A percentile compares a stretch with the other conserved stretches of the same genome.
These are phyloP conservation scores for Thripadectes ignobilis DNA, from an alignment of 2,797 vertebrate genomes.

Conservation along the genomic window DNA sequence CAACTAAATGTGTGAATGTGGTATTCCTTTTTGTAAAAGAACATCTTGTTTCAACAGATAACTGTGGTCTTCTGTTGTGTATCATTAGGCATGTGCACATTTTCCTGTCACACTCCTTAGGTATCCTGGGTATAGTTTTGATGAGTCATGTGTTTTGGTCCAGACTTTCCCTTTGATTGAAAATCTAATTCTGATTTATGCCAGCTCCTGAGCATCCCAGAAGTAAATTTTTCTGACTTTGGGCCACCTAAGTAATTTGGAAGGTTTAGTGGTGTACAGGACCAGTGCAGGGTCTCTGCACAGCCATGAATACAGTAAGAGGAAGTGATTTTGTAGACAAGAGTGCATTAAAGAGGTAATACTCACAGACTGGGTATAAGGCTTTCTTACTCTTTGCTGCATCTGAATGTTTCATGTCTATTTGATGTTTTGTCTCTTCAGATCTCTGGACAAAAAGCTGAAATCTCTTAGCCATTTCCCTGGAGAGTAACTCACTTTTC, in stretches of 20 bases:
- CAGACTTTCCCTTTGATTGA: neutral
- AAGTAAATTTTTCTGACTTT: neutral
- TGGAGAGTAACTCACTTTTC: neutral
- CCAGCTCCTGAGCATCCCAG: neutral
- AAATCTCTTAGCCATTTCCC: neutral
- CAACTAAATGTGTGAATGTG: neutral
- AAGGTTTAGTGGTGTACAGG: neutral
- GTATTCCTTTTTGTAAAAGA: neutral
- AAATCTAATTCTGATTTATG: neutral
- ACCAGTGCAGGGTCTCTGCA: neutral
- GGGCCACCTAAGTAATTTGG: neutral
- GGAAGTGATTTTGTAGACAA: neutral
- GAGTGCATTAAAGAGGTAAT: neutral
- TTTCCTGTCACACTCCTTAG: neutral
- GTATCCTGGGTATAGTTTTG: neutral
- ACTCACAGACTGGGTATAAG: neutral
- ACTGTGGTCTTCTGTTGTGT: neutral
- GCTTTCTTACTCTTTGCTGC: neutral
- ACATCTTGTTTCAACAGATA: neutral
- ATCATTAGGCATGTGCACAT: neutral
- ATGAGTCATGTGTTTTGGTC: neutral
- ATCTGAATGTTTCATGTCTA: neutral
- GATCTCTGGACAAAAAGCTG: neutral
- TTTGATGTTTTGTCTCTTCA: conserved; percentile 12
- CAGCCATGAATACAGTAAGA: neutral